phyloP scores from a whole-genome alignment of 2,888 invertebrate genomes.

The Lithophane ornitopus region DNA sequence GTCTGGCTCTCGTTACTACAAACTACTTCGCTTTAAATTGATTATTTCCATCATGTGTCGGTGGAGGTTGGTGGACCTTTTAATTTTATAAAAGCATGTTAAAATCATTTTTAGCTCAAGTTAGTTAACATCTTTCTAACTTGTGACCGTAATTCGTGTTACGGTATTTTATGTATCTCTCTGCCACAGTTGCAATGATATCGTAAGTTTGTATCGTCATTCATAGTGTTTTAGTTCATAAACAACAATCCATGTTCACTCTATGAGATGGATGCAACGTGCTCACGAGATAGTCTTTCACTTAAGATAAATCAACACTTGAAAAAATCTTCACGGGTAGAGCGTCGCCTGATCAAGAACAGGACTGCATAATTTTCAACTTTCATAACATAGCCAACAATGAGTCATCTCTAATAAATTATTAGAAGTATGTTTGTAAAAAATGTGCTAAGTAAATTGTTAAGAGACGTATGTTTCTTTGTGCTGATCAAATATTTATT shows the following conservation, averaged over 20 bases:
- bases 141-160: slow-evolving; percentile 75
- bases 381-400: not conserved
- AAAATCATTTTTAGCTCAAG: slow-evolving; percentile 67
- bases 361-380: not conserved
- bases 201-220: slow-evolving; percentile 58
- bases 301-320: slow-evolving; percentile 46
- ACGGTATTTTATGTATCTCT: slow-evolving; percentile 67
- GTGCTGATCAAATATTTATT: not conserved
- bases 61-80: slow-evolving; percentile 31
- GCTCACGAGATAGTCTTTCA: slow-evolving; percentile 59
- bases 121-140: slow-evolving; percentile 64
- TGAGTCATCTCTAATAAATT: not conserved
- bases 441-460: slow-evolving; percentile 20
- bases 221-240: slow-evolving; percentile 53
- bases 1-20: slow-evolving; percentile 18
- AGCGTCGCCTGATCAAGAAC: not conserved
- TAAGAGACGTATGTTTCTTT: not conserved
- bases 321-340: not conserved
- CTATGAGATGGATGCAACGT: slow-evolving; percentile 62
- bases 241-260: slow-evolving; percentile 63
- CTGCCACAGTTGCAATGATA: slow-evolving; percentile 66
- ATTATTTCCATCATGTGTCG: slow-evolving; percentile 47
- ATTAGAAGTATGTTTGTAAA: slow-evolving; percentile 10
- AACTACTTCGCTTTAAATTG: slow-evolving; percentile 43
- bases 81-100: slow-evolving; percentile 46